These are phyloP conservation scores for Grammomys surdaster DNA, from an alignment of 2,113 vertebrate genomes.

Conservation along the genomic window DNA sequence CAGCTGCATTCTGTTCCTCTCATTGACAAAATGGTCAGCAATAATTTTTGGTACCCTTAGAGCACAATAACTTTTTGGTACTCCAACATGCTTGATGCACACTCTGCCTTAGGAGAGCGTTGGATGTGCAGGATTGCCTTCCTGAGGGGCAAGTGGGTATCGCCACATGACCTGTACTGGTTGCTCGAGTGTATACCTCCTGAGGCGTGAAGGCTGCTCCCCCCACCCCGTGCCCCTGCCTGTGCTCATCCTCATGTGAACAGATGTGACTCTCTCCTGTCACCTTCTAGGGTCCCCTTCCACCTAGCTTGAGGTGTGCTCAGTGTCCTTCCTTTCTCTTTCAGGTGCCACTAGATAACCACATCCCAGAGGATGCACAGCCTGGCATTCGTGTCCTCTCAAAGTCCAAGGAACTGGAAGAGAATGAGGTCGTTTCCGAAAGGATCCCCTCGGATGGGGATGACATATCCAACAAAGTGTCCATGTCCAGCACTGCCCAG, in stretches of 20 bases:
- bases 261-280: not conserved
- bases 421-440: constrained; percentile 88
- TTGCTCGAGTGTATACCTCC: not conserved
- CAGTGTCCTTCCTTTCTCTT: not conserved
- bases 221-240: too few species aligned
- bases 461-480: constrained; percentile 89
- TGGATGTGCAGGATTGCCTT: not conserved
- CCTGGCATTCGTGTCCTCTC: constrained; percentile 75
- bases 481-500: constrained; percentile 92
- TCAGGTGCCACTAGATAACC: constrained; percentile 86
- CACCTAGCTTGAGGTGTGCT: not conserved
- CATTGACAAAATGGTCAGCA: not conserved
- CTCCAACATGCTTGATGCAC: not conserved
- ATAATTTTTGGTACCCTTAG: not conserved
- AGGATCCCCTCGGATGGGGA: constrained; percentile 53
- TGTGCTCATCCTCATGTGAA: not conserved
- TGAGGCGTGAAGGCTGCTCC: too few species aligned
- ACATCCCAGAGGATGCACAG: constrained; percentile 86
- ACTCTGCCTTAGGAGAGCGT: not conserved
- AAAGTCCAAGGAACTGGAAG: constrained; percentile 77
- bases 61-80: too few species aligned
- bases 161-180: not conserved
- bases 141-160: not conserved
- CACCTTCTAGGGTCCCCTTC: constrained; percentile 17
- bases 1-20: not conserved